These are phyloP conservation scores for Drosophila mulleri DNA, from an alignment of 2,888 invertebrate species.

Conservation along the genomic window DNA sequence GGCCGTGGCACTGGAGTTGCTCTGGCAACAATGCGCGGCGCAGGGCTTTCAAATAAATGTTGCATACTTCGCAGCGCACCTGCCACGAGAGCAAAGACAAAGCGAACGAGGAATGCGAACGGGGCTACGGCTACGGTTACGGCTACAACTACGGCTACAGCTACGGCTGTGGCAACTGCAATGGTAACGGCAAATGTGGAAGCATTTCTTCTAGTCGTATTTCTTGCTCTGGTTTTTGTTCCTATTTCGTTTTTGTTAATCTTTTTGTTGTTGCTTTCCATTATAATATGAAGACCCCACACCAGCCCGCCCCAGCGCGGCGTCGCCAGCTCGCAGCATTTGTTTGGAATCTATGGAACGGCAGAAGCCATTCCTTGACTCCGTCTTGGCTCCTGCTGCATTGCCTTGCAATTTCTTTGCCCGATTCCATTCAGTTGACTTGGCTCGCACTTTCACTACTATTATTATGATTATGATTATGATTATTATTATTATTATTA, in stretches of 20 bases:
- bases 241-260: constrained; percentile 10
- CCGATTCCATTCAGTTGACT: constrained; percentile 28
- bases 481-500: constrained; percentile 20
- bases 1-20: constrained; percentile 6
- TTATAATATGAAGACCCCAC: constrained; percentile 4
- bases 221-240: constrained; percentile 12
- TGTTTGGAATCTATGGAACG: constrained; percentile 40
- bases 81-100: constrained; percentile 37
- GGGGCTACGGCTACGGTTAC: not conserved
- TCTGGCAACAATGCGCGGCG: constrained; percentile 36
- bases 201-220: constrained; percentile 28
- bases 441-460: constrained; percentile 26
- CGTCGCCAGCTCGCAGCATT: constrained; percentile 3
- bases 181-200: constrained; percentile 41
- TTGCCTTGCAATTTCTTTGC: constrained; percentile 32
- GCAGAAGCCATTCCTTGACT: not conserved
- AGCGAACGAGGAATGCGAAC: constrained; percentile 19
- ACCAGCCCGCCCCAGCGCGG: too few relatives aligned
- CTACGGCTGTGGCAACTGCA: not conserved
- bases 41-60: constrained; percentile 56
- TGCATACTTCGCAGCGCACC: constrained; percentile 58
- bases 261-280: constrained; percentile 16
- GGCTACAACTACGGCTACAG: not conserved
- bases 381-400: constrained; percentile 6
- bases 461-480: constrained; percentile 14